Evolutionary conservation across 2,888 invertebrate genomes (phyloP).

Genomic region (Lasioglossum calceatum): DNA sequence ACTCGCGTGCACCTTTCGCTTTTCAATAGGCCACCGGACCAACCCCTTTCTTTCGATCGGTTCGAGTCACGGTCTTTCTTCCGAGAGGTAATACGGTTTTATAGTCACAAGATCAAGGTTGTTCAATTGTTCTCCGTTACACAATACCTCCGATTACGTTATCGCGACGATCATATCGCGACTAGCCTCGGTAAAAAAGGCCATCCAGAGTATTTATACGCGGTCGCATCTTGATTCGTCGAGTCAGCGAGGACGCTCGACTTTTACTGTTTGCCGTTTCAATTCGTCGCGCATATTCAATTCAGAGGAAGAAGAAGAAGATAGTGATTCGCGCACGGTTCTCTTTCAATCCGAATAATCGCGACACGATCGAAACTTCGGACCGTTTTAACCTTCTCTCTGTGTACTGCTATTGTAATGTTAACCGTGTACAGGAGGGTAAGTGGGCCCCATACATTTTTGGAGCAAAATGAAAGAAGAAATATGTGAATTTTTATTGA

Average conservation of each 20-base stretch:
- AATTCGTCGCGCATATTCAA: neutral
- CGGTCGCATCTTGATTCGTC: neutral
- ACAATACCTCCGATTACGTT: slow-evolving; percentile 17
- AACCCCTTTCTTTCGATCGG: neutral
- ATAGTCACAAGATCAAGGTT: neutral
- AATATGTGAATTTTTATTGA: too few relatives aligned
- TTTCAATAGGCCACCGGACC: slow-evolving; percentile 9
- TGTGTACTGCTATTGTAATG: too few relatives aligned
- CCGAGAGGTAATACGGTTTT: neutral
- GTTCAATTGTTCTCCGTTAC: slow-evolving; percentile 5
- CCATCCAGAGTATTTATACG: neutral
- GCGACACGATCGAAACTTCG: neutral
- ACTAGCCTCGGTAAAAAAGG: neutral
- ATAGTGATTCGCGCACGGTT: neutral
- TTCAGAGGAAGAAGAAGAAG: neutral
- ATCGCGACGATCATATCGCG: neutral
- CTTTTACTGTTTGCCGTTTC: neutral
- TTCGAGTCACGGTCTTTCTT: neutral
- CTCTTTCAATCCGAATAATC: neutral
- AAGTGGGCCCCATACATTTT: too few relatives aligned
- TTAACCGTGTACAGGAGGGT: too few relatives aligned
- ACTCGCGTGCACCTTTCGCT: neutral
- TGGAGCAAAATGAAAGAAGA: too few relatives aligned
- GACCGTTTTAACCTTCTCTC: neutral
- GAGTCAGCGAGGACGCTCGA: neutral